Percentiles rank a stretch among this genome's conserved stretches.
Evolutionary conservation across 2,888 invertebrate genomes (phyloP).

Genomic region (Ectemnius cavifrons): DNA sequence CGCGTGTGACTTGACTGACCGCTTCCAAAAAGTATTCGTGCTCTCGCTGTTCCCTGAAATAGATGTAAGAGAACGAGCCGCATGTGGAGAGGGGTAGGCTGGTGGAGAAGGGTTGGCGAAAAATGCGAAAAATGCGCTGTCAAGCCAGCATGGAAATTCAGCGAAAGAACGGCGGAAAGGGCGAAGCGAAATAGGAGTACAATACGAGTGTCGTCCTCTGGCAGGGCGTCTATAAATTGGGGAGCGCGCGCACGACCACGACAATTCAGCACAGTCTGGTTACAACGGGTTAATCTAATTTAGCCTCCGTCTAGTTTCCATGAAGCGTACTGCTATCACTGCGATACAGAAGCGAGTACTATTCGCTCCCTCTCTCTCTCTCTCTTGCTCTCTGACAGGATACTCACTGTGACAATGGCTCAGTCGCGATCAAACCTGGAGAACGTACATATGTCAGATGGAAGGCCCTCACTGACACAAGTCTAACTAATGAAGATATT

Average conservation of each 20-base stretch:
- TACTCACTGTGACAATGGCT: slow-evolving; percentile 11
- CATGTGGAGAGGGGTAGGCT: not conserved
- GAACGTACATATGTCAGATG: not conserved
- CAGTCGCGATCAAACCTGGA: slow-evolving; percentile 16
- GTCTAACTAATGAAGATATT: slow-evolving; percentile 24
- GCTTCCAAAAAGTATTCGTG: not conserved
- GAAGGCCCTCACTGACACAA: slow-evolving; percentile 20
- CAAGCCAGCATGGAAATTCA: slow-evolving; percentile 22
- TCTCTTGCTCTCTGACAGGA: not conserved
- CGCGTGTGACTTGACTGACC: not conserved
- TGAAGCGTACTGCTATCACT: slow-evolving; percentile 16
- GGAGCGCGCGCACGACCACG: slow-evolving; percentile 30
- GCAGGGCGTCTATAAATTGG: slow-evolving; percentile 54
- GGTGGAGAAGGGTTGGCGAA: not conserved
- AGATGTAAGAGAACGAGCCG: not conserved
- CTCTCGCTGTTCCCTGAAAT: not conserved
- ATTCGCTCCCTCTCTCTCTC: too few species aligned
- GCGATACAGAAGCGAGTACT: slow-evolving; percentile 21
- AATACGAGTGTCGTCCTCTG: slow-evolving; percentile 43
- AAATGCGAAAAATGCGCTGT: slow-evolving; percentile 26
- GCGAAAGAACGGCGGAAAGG: slow-evolving; percentile 2
- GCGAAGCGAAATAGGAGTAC: slow-evolving; percentile 23
- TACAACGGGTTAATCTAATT: slow-evolving; percentile 68
- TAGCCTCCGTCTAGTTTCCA: slow-evolving; percentile 60
- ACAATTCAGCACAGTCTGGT: slow-evolving; percentile 58